Conservation (phyloP, 2,797 vertebrate species). For the Tapirus indicus region DNA sequence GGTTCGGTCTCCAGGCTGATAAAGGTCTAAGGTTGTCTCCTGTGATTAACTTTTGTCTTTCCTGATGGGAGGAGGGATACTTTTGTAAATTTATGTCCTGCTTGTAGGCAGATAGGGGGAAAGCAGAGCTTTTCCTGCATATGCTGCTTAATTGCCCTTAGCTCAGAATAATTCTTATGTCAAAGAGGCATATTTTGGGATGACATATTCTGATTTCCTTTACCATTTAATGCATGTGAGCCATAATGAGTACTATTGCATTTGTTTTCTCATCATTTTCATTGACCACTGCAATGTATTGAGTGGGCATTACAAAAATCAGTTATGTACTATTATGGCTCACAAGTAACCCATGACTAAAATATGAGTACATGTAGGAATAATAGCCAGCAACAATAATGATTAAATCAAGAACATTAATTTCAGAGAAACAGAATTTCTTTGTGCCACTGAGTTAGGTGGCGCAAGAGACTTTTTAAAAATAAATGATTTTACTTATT, state of each 20-base stretch:
- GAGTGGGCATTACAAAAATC: neutral
- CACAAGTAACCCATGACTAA: constrained; percentile 9
- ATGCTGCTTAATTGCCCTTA: neutral
- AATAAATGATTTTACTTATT: constrained; percentile 50
- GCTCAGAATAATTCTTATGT: constrained; percentile 11
- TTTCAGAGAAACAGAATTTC: constrained; percentile 33
- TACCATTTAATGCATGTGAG: neutral
- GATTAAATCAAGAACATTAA: constrained; percentile 7
- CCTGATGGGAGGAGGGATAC: neutral
- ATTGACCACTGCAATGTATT: neutral
- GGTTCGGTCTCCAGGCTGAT: neutral
- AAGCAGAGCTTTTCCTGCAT: neutral
- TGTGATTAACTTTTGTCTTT: neutral
- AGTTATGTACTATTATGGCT: neutral
- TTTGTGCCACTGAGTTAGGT: neutral
- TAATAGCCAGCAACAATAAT: neutral
- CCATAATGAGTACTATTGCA: neutral
- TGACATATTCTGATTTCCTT: constrained; percentile 12
- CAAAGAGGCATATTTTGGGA: neutral
- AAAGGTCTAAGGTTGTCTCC: neutral
- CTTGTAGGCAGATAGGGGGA: neutral
- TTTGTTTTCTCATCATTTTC: constrained; percentile 49
- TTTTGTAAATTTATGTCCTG: constrained; percentile 45
- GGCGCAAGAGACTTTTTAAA: neutral
- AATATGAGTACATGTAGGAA: constrained; percentile 14